These are phyloP conservation scores for Thecophora atra DNA, from an alignment of 2,888 invertebrate species.

Conservation along the genomic window DNA sequence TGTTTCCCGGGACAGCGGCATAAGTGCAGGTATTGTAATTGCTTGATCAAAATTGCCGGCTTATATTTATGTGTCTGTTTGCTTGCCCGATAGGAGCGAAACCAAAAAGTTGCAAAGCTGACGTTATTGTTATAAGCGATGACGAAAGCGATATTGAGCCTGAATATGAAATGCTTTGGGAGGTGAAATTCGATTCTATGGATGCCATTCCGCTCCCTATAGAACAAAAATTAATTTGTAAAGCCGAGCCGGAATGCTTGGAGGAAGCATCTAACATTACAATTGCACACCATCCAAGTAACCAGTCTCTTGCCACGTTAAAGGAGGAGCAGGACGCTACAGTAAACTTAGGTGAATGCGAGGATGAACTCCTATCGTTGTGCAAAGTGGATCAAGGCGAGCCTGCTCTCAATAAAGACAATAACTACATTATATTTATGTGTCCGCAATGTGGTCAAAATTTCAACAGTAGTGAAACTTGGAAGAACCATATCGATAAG, in stretches of 20 bases:
- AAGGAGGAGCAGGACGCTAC: constrained; percentile 7
- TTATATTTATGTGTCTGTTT: neutral
- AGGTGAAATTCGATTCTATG: constrained; percentile 36
- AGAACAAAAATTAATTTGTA: constrained; percentile 34
- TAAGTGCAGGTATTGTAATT: constrained; percentile 11
- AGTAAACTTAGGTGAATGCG: constrained; percentile 36
- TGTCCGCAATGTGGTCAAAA: constrained; percentile 39
- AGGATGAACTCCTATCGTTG: constrained; percentile 36
- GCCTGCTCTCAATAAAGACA: neutral
- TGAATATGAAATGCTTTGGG: constrained; percentile 40
- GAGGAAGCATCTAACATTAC: neutral
- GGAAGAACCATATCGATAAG: constrained; percentile 32
- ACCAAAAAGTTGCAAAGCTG: neutral
- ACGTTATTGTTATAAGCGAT: constrained; percentile 32
- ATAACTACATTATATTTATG: constrained; percentile 38
- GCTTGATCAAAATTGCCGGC: too few relatives aligned
- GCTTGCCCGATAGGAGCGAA: neutral
- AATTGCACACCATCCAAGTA: neutral
- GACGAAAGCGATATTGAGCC: constrained; percentile 34
- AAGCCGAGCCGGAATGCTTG: constrained; percentile 32
- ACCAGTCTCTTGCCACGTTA: neutral
- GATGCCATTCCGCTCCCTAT: constrained; percentile 35
- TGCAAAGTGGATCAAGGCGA: constrained; percentile 37
- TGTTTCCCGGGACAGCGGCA: constrained; percentile 21
- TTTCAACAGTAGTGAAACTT: constrained; percentile 23